These are phyloP conservation scores for Cranoglanis bouderius DNA, from an alignment of 2,113 vertebrate genomes.

Conservation along the genomic window DNA sequence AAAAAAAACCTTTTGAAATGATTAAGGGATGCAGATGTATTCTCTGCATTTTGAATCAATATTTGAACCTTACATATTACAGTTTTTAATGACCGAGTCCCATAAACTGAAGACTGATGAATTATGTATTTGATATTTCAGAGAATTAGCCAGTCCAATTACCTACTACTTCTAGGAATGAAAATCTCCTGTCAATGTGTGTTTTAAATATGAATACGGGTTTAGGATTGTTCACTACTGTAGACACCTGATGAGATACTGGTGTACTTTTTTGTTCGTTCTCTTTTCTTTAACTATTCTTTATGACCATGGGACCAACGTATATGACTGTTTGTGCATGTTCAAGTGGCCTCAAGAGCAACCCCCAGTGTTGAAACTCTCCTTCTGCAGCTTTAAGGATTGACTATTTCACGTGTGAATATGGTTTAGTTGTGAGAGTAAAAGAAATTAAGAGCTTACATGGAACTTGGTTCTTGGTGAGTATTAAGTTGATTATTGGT, in stretches of 20 bases:
- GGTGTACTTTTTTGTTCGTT: background rate
- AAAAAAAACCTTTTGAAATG: background rate
- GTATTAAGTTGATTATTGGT: conserved; percentile 56
- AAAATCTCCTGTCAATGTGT: background rate
- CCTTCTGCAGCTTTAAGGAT: conserved; percentile 64
- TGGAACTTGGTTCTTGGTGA: conserved; percentile 47
- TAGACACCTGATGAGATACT: conserved; percentile 4
- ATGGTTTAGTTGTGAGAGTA: conserved; percentile 10
- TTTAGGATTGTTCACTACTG: conserved; percentile 32
- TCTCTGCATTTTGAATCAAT: background rate
- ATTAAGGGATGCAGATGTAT: background rate
- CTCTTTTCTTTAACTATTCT: conserved; percentile 29
- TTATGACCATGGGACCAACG: conserved; percentile 66
- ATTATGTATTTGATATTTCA: background rate
- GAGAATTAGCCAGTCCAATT: background rate
- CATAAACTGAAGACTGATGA: background rate
- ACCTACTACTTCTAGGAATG: background rate
- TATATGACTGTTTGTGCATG: conserved; percentile 58
- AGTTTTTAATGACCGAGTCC: no score
- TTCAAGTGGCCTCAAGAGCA: conserved; percentile 43
- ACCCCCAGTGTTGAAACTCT: conserved; percentile 30
- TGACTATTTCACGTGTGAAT: conserved; percentile 42
- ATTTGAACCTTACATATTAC: background rate
- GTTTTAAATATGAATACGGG: conserved; percentile 38
- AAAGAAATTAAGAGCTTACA: conserved; percentile 32